Conservation (phyloP, 2,888 invertebrate species). For the Rugalucina vietnamica region DNA sequence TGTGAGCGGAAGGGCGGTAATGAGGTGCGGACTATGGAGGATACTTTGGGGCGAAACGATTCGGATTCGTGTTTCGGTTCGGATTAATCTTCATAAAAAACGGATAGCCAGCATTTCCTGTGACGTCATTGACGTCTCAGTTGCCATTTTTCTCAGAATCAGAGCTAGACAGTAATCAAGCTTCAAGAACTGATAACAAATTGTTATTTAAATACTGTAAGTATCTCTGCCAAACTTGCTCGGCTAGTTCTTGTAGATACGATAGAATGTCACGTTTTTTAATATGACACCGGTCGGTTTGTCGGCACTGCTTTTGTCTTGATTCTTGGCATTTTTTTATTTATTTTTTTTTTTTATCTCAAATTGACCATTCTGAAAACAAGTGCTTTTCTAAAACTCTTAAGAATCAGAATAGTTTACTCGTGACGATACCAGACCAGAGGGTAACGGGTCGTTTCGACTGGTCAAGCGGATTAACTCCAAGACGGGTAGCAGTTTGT, state of each 20-base stretch:
- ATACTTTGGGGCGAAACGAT: neutral
- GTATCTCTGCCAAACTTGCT: neutral
- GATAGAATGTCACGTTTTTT: neutral
- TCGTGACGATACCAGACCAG: no score
- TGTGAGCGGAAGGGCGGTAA: no score
- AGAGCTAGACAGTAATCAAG: neutral
- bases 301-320: neutral
- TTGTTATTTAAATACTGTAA: neutral
- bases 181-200: neutral
- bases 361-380: no score
- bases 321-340: neutral
- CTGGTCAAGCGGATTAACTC: no score
- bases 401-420: no score
- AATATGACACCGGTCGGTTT: neutral
- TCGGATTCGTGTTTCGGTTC: neutral
- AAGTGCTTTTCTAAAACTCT: no score
- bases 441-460: no score
- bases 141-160: conserved; percentile 54
- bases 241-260: neutral
- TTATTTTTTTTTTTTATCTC: neutral
- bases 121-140: conserved; percentile 66
- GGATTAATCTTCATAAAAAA: conserved; percentile 19
- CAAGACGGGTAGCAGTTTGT: no score
- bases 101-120: conserved; percentile 45
- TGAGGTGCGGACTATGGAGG: no score